phyloP scores from a whole-genome alignment of 2,888 invertebrate genomes.

The Drosophila peninsularis region DNA sequence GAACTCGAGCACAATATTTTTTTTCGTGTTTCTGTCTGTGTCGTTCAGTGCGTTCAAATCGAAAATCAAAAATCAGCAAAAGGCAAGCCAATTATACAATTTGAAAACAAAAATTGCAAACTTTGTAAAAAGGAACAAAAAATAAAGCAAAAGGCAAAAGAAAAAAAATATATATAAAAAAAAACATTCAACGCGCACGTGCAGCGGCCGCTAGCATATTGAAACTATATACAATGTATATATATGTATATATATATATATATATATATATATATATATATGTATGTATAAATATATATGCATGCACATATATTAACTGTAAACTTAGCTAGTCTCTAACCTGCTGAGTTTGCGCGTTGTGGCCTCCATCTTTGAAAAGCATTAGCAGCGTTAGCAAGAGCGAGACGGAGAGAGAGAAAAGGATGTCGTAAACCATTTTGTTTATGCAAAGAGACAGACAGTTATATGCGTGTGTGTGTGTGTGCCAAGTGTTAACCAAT shows the following conservation, averaged over 20 bases:
- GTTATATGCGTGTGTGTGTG: too few species aligned
- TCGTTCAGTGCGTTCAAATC: conserved; percentile 19
- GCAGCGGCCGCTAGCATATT: conserved; percentile 43
- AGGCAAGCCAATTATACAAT: conserved; percentile 40
- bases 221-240: neutral
- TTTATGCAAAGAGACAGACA: neutral
- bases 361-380: neutral
- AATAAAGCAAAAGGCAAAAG: too few species aligned
- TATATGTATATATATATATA: neutral
- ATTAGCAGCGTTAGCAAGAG: neutral
- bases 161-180: neutral
- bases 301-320: neutral
- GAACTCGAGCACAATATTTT: conserved; percentile 2
- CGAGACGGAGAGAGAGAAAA: neutral
- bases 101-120: conserved; percentile 18
- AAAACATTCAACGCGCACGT: conserved; percentile 55
- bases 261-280: neutral
- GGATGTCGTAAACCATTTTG: neutral
- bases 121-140: conserved; percentile 10
- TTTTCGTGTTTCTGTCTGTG: conserved; percentile 8
- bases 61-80: conserved; percentile 28
- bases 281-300: neutral
- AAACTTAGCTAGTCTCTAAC: conserved; percentile 8
- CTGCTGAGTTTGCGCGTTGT: conserved; percentile 53
- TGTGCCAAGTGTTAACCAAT: neutral